Percentiles rank a stretch among this genome's conserved stretches.
Conservation (phyloP, 1,140 invertebrate genomes). For the Micrasema minimum region DNA sequence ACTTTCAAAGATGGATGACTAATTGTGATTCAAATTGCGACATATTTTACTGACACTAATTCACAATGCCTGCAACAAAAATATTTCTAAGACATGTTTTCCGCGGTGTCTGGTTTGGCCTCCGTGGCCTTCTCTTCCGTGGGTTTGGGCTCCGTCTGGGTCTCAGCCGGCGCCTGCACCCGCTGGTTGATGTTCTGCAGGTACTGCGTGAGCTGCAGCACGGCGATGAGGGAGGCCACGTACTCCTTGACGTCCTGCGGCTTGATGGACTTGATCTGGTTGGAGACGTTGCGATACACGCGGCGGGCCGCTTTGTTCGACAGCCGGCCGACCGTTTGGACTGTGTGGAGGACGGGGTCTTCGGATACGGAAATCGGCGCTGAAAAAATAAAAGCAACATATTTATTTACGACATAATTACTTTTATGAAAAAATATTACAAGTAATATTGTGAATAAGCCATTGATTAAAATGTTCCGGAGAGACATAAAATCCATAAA, state of each 20-base stretch:
- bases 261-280: conserved; percentile 69
- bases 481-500: no score
- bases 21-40: no score
- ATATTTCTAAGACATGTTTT: conserved; percentile 7
- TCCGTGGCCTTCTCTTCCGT: conserved; percentile 4
- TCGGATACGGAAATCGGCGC: conserved; percentile 69
- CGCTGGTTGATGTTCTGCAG: conserved; percentile 63
- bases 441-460: no score
- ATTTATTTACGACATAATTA: no score
- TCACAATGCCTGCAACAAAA: not conserved
- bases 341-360: conserved; percentile 75
- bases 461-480: no score
- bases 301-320: conserved; percentile 76
- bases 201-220: conserved; percentile 71
- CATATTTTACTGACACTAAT: no score
- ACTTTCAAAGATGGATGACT: no score
- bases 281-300: conserved; percentile 72
- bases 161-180: conserved; percentile 43
- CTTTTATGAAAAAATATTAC: no score
- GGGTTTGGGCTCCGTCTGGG: not conserved
- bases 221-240: conserved; percentile 70
- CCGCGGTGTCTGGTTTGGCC: conserved; percentile 15
- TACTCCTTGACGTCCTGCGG: conserved; percentile 72
- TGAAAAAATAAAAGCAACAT: conserved; percentile 55
- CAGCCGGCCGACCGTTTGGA: conserved; percentile 76